A percentile compares a stretch with the other conserved stretches of the same genome.
Conservation (phyloP, 2,888 invertebrate genomes). For the Dryadula phaetusa region DNA sequence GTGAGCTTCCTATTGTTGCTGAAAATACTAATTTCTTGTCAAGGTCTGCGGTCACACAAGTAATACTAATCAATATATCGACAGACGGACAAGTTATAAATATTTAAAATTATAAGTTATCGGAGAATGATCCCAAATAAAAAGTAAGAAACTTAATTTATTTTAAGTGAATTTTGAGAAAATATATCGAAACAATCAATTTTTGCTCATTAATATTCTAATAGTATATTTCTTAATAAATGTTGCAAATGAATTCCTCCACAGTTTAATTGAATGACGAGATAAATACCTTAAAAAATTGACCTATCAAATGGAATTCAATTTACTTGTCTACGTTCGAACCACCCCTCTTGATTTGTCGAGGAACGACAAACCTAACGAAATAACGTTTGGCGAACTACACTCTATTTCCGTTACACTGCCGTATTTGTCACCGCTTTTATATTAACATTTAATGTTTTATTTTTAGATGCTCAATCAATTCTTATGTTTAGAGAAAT, state of each 20-base stretch:
- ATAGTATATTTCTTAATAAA: neutral
- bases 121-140: no score
- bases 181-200: no score
- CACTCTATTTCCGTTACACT: conserved; percentile 24
- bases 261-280: neutral
- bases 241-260: neutral
- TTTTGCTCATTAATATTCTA: neutral
- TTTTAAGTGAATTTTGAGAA: no score
- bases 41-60: conserved; percentile 12
- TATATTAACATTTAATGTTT: neutral
- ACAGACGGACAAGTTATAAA: neutral
- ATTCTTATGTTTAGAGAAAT: neutral
- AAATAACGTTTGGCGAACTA: conserved; percentile 20
- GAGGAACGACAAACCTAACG: conserved; percentile 5
- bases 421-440: conserved; percentile 24
- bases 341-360: conserved; percentile 9
- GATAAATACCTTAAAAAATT: conserved; percentile 15
- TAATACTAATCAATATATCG: conserved; percentile 6
- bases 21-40: conserved; percentile 29
- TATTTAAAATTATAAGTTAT: neutral
- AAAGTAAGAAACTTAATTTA: no score
- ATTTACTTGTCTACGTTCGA: conserved; percentile 16
- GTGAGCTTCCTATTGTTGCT: conserved; percentile 32
- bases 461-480: neutral
- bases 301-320: conserved; percentile 15